A percentile compares a stretch with the other conserved stretches of the same genome.
phyloP scores from a whole-genome alignment of 1,140 invertebrate genomes.

The Drosophila arizonae region DNA sequence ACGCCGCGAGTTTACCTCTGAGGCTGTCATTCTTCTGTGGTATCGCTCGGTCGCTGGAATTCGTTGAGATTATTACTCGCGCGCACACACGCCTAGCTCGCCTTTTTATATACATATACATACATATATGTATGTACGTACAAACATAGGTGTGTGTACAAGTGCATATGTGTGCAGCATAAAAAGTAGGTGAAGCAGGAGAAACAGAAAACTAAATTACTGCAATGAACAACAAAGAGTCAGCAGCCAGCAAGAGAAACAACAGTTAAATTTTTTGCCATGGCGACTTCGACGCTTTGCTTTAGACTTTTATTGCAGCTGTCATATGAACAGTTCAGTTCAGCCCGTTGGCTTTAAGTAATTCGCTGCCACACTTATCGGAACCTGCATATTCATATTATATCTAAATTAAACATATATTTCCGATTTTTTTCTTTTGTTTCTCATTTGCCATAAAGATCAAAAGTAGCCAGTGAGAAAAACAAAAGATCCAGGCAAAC shows the following conservation, averaged over 20 bases:
- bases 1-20: slow-evolving; percentile 35
- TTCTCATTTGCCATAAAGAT: slow-evolving; percentile 22
- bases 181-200: slow-evolving; percentile 63
- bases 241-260: slow-evolving; percentile 44
- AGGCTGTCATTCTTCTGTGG: slow-evolving; percentile 40
- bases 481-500: slow-evolving; percentile 31
- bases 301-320: slow-evolving; percentile 54
- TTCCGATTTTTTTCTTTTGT: background rate
- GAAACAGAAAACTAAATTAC: slow-evolving; percentile 61
- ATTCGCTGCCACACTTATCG: slow-evolving; percentile 35
- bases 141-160: slow-evolving; percentile 14
- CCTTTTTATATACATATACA: slow-evolving; percentile 4
- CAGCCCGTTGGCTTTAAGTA: slow-evolving; percentile 53
- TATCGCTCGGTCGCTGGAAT: slow-evolving; percentile 57
- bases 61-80: slow-evolving; percentile 29
- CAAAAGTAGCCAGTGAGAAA: slow-evolving; percentile 3
- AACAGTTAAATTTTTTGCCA: slow-evolving; percentile 63
- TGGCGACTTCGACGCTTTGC: slow-evolving; percentile 42
- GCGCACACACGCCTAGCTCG: slow-evolving; percentile 9
- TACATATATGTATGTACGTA: slow-evolving; percentile 11
- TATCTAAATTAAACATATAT: slow-evolving; percentile 10
- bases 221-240: slow-evolving; percentile 59
- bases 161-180: slow-evolving; percentile 56
- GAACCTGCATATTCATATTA: slow-evolving; percentile 23
- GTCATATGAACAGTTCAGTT: slow-evolving; percentile 44